Base-by-base conservation (phyloP, 2,113 vertebrate genomes). In the Poeciliopsis prolifica region DNA sequence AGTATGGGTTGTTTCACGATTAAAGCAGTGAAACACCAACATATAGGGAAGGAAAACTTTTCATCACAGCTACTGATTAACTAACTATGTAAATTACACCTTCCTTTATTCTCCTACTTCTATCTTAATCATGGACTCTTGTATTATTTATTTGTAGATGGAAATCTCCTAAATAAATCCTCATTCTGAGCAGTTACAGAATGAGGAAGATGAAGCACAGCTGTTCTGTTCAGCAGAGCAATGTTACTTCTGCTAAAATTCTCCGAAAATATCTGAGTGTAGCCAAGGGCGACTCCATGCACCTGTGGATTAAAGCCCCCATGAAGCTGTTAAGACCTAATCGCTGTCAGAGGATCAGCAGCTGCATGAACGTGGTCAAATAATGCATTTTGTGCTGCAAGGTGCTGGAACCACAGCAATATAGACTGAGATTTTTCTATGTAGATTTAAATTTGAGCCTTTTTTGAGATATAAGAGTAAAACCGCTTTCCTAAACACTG, bases 301-400 rank as follows among this genome's bases (percentile, higher is more conserved):
- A 58, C 74, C 51, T 70, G n/a, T 26, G 75, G 54, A 48, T 75
- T 72, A 65, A 75, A 83, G 44, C 71, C 74, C 54, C 40, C 64
- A 69, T 65, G 80, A 48, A 72, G 44, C n/a, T 63, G 65, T 77
- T 74, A 62, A 68, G 71, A 26, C 70, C 74, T 72, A 48, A 80
- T 51, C 12, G 35, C 63, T 77, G 77, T 75, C 71, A 80, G 67
- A 65, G 71, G 51, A 83, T 69, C 80, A 75, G 66, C 71, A 65
- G 68, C 75, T 30, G 67, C 61, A 69, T 44, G 62, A 61, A 72
- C 1, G 28, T 9, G 70, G 71, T 80, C 65, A 73, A 65, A 83
- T 70, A 60, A 1, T 0, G 0, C 12, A 3, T 65, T 65, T 24
- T 31, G 31, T 7, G 19, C 65, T 37, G 60, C 64, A 58, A 58